phyloP scores from a whole-genome alignment of 2,888 invertebrate genomes.

The Folsomia candida region DNA sequence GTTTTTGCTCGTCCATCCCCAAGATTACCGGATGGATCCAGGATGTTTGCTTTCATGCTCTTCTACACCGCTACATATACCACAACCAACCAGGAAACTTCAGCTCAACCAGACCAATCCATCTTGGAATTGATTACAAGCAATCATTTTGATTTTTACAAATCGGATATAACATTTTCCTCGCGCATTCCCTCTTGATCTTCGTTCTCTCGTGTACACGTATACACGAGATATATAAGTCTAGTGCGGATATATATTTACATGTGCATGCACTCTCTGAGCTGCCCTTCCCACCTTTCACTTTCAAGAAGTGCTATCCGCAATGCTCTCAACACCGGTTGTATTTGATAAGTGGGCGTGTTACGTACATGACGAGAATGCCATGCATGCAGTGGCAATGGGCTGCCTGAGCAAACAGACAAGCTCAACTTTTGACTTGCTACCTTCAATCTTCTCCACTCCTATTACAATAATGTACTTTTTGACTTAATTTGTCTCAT shows the following conservation, averaged over 20 bases:
- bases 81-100: not conserved
- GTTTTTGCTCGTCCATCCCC: constrained; percentile 27
- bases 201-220: not conserved
- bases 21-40: not conserved
- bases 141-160: constrained; percentile 40
- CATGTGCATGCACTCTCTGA: too few species aligned
- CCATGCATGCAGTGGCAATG: not conserved
- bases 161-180: constrained; percentile 30
- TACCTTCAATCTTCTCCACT: not conserved
- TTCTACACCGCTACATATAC: not conserved
- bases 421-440: not conserved
- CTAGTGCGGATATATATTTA: too few species aligned
- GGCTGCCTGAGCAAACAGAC: not conserved
- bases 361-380: not conserved
- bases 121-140: constrained; percentile 43
- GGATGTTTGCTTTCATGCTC: constrained; percentile 21
- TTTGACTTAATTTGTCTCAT: constrained; percentile 29
- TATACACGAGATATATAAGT: too few species aligned
- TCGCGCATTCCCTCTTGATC: not conserved
- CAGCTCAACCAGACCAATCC: constrained; percentile 14
- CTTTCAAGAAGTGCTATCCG: not conserved
- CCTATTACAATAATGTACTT: constrained; percentile 4
- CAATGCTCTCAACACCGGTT: not conserved
- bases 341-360: constrained; percentile 11
- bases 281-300: not conserved